Conservation (phyloP, 2,113 vertebrate species). For the Thoracochromis brauschi region DNA sequence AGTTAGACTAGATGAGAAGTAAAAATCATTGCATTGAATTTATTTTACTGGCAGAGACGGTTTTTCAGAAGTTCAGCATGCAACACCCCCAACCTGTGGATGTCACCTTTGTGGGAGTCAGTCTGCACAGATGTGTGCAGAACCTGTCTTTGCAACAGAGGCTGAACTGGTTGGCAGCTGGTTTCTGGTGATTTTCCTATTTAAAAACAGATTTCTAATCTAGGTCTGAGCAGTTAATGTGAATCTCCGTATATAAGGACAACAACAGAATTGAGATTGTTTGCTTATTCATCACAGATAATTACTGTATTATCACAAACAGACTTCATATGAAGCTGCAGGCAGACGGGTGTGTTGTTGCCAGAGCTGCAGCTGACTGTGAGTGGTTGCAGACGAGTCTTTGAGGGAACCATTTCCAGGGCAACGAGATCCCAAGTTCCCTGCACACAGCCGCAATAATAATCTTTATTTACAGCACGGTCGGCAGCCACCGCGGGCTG, state of each 20-base stretch:
- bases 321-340: not conserved
- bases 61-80: not conserved
- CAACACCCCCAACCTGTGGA: not conserved
- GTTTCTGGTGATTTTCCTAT: not conserved
- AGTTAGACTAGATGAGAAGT: not conserved
- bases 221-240: not conserved
- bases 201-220: not conserved
- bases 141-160: not conserved
- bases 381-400: not conserved
- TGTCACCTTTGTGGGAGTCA: not conserved
- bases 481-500: accelerated
- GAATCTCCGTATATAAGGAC: accelerated
- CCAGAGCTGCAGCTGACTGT: not conserved
- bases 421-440: not conserved
- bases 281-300: not conserved
- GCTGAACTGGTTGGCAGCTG: not conserved
- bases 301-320: accelerated
- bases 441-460: not conserved
- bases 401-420: not conserved
- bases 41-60: accelerated
- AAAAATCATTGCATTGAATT: not conserved
- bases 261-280: accelerated
- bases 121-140: not conserved
- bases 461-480: not conserved
- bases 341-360: accelerated